Percentiles rank a stretch among this genome's conserved stretches.
Conservation (phyloP, 2,888 invertebrate genomes). For the Cephalotes varians region DNA sequence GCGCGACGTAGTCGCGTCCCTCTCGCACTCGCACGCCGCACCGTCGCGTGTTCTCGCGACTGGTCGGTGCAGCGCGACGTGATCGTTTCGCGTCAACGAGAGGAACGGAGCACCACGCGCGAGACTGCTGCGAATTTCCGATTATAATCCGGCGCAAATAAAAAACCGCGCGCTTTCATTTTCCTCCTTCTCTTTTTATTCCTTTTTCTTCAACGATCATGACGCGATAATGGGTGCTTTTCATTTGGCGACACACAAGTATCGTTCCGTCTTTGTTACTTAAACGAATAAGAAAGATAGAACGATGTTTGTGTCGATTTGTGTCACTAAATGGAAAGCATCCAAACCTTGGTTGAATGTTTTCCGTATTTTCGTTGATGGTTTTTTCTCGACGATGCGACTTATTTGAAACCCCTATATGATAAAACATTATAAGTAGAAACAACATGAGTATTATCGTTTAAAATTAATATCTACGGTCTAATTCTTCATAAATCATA, state of each 20-base stretch:
- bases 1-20: constrained; percentile 31
- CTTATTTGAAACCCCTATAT: background rate
- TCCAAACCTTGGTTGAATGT: background rate
- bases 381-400: background rate
- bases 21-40: constrained; percentile 21
- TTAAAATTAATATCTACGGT: background rate
- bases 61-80: constrained; percentile 29
- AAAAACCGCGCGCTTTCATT: background rate
- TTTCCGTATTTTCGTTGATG: background rate
- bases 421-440: background rate
- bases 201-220: background rate
- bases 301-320: too few relatives aligned
- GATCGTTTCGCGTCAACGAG: background rate
- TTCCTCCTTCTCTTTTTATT: background rate
- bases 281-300: too few relatives aligned
- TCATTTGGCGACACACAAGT: too few relatives aligned
- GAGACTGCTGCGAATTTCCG: background rate
- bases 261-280: too few relatives aligned
- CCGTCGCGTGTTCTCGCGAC: constrained; percentile 17
- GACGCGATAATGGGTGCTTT: too few relatives aligned
- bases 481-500: background rate
- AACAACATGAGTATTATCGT: too few relatives aligned
- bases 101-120: background rate
- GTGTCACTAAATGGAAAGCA: too few relatives aligned
- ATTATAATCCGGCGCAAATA: background rate